Evolutionary conservation across 1,140 invertebrate species (phyloP), one percentile per base, ranked within the genome.

Genomic region (Pogonomyrmex barbatus): DNA sequence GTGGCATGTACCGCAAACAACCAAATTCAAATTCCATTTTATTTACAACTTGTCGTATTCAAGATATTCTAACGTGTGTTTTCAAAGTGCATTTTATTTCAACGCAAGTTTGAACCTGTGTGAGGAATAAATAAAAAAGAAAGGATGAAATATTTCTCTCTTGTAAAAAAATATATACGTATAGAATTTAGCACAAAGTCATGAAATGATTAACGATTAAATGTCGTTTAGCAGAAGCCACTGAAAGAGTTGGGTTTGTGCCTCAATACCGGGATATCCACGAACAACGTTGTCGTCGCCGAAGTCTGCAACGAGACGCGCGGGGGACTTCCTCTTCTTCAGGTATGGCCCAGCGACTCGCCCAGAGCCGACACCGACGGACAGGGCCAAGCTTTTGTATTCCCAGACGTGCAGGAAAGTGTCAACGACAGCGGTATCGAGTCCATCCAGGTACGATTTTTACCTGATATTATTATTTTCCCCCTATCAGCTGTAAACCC

Each of bases 341-440:
- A 97, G 91, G 96, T 97, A 94, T 96, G 96, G 96, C 96, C 96
- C 71, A 96, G 96, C 94, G 97, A 97, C 89, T 97, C 97, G 5
- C 96, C 97, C 17, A 95, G 96, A 77, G 96, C 96, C 86, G 96
- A 97, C 89, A 96, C 96, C 10, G 96, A 97, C 77, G 96, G 96
- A 30, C 96, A 97, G 91, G 96, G 96, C 6, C 96, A 96, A 89
- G 96, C 96, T 77, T 97, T 97, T 91, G 94, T 97, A 30, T 97
- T 97, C 87, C 95, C 93, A 91, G 94, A 94, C 78, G 93, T 90
- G 81, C 93, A 93, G 73, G 94, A 94, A 79, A 94, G 91, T 84
- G 91, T 94, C 87, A 93, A 93, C 85, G 93, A 95, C 87, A 93
- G 94, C 84, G 97, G 97, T 63, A 97, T 97, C 90, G 96, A 97